Base-by-base conservation (phyloP, 2,888 invertebrate species). In the Melinaea marsaeus region DNA sequence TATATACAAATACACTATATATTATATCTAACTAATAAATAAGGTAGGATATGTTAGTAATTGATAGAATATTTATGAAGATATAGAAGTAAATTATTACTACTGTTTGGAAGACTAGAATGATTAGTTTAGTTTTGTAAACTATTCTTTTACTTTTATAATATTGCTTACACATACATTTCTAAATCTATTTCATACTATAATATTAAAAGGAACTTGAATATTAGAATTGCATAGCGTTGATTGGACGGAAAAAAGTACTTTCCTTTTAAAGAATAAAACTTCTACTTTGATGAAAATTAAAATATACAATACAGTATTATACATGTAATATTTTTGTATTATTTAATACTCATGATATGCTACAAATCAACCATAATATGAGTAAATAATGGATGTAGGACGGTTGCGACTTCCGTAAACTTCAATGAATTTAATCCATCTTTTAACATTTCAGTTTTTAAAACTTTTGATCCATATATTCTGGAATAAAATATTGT, bases 371-470 rank as follows among this genome's bases (percentile, higher is more conserved):
- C 92, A 62, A 93, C 93, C 79, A 93, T 86, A 77, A 93, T 89
- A 84, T 93, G 93, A 66, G 93, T 93, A 77, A 92, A 93, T n/a
- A 93, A 83, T 69, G 91, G 90, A 76, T 93, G 92, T 60, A 92
- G 81, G 37, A 92, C 90, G 7, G 90, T 91, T 47, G 90, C 91
- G 32, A 92, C 90, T 77, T 92, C 92, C 55, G 87, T 89, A 72
- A 90, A 93, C 55, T 84, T 84, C 34, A 94, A 78, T 9, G 93
- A 92, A 78, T 91, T 94, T 34, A 95, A 80, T 4, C 95, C 95
- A 81, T 95, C 94, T 2, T 80, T 81, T 51, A 85, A 77, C 75
- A 92, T 92, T 9, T 4, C 42, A 37, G 3, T 45, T 9, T 46
- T 13, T 9, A 11, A 13, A 32, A 7, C 13, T 13, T 34, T 13